phyloP scores from a whole-genome alignment of 2,888 invertebrate species.

The Geotrupes spiniger region DNA sequence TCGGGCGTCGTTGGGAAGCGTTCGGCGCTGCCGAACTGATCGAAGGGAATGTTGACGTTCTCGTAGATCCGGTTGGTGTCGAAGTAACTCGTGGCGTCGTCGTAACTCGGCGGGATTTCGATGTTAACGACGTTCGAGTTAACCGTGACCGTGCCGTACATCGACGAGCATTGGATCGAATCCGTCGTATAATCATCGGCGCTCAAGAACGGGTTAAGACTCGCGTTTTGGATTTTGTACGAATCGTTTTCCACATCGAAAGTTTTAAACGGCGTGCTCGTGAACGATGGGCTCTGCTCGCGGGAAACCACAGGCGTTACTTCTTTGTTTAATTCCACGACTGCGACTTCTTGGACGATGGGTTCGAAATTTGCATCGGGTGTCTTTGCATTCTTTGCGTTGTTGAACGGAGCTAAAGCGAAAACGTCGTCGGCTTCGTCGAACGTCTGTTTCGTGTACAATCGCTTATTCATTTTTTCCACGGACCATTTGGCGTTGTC shows the following conservation, averaged over 20 bases:
- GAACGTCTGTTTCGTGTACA: conserved; percentile 47
- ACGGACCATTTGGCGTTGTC: conserved; percentile 36
- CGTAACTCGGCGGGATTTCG: conserved; percentile 28
- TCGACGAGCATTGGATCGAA: conserved; percentile 33
- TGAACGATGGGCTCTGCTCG: conserved; percentile 20
- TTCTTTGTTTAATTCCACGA: conserved; percentile 12
- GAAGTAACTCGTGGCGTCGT: neutral
- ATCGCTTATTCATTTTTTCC: conserved; percentile 31
- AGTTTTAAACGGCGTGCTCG: conserved; percentile 16
- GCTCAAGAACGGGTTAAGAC: conserved; percentile 43
- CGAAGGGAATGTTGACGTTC: conserved; percentile 31
- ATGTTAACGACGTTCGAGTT: conserved; percentile 39
- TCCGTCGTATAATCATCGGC: conserved; percentile 27
- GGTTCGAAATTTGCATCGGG: neutral
- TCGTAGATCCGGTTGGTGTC: conserved; percentile 28
- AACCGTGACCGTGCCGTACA: conserved; percentile 40
- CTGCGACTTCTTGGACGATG: neutral
- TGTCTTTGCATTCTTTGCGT: neutral
- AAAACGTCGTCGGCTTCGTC: conserved; percentile 61
- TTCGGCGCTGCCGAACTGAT: conserved; percentile 11
- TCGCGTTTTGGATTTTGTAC: conserved; percentile 13
- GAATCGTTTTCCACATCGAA: conserved; percentile 14
- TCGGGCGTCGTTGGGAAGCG: neutral
- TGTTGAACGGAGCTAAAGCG: conserved; percentile 65
- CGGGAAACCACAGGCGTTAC: conserved; percentile 18